Base-by-base conservation (phyloP, 2,113 vertebrate species). In the Euleptes europaea region DNA sequence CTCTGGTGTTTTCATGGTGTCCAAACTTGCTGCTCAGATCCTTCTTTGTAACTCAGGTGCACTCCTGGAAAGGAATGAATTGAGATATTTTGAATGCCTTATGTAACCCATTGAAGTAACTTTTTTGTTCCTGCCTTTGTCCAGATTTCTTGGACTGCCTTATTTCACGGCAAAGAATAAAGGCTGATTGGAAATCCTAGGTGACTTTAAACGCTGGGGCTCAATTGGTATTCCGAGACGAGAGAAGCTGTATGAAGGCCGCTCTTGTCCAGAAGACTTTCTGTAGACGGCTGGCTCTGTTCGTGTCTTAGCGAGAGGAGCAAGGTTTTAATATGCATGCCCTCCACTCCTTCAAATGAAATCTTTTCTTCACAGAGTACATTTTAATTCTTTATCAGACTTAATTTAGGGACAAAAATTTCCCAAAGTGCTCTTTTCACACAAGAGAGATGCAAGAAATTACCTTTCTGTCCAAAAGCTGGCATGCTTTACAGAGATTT, bases 41-140 rank as follows among this genome's bases (percentile, higher is more conserved):
- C 63, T 90, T 92, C 89, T 93, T 82, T 89, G 85, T 90, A 89
- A 90, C 89, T 92, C 91, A 84, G 89, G 90, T 90, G 88, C 90
- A 81, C 89, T 93, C 90, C 91, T 92, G 91, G 91, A 94, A 90
- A 74, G 92, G 90, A 92, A 93, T 93, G 91, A 94, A 95, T 93
- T 1, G 31, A 88, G 90, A 89, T 92, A 86, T 86, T 91, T 88
- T 94, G 92, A 95, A 95, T 93, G 94, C 86, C 94, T 95, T 94
- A 95, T 94, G 90, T 93, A 95, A 95, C 86, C 63, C 88, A 86
- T 94, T 94, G 93, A 94, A 90, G 91, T 89, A 91, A 92, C 91
- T 92, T 93, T 93, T 80, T 88, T 94, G 93, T 93, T 94, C 88
- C 86, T 85, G 87, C 90, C 94, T 94, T 94, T 94, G 91, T 94